Evolutionary conservation across 2,113 vertebrate species (phyloP).

Genomic region (Callaeas wilsoni): DNA sequence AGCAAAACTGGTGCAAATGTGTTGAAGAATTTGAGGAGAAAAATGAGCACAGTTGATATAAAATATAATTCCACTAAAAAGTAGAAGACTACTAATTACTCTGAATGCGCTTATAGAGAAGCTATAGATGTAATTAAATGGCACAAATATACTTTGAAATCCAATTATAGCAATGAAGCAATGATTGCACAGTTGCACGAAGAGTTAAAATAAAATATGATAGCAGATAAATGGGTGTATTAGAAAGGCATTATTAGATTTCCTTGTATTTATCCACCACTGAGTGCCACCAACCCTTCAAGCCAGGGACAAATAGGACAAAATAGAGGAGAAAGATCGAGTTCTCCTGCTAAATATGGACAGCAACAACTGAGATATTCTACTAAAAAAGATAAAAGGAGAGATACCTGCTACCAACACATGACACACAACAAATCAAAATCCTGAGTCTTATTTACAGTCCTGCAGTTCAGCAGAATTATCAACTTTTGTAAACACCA

Average conservation of each 20-base stretch:
- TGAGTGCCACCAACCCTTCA: slow-evolving; percentile 7
- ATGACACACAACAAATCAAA: neutral
- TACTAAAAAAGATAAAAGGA: neutral
- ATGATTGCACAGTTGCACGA: slow-evolving; percentile 45
- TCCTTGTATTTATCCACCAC: slow-evolving; percentile 33
- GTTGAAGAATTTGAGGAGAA: neutral
- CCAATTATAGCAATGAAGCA: slow-evolving; percentile 40
- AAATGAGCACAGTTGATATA: neutral
- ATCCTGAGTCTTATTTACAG: neutral
- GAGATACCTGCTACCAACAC: neutral
- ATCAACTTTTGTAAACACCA: neutral
- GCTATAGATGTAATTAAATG: slow-evolving; percentile 45
- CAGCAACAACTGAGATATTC: neutral
- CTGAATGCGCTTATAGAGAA: slow-evolving; percentile 12
- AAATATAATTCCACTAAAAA: slow-evolving; percentile 36
- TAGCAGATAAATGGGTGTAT: slow-evolving; percentile 25
- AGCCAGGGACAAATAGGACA: slow-evolving; percentile 30
- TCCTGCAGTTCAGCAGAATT: neutral
- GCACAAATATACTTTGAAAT: slow-evolving; percentile 52
- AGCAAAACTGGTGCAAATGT: neutral
- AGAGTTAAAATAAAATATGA: slow-evolving; percentile 64
- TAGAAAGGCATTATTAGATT: slow-evolving; percentile 55
- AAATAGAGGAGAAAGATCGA: neutral
- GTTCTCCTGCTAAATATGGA: neutral
- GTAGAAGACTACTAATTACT: slow-evolving; percentile 46